These are phyloP conservation scores for Halcyon chelicuti DNA, from an alignment of 2,797 vertebrate species.

Conservation along the genomic window DNA sequence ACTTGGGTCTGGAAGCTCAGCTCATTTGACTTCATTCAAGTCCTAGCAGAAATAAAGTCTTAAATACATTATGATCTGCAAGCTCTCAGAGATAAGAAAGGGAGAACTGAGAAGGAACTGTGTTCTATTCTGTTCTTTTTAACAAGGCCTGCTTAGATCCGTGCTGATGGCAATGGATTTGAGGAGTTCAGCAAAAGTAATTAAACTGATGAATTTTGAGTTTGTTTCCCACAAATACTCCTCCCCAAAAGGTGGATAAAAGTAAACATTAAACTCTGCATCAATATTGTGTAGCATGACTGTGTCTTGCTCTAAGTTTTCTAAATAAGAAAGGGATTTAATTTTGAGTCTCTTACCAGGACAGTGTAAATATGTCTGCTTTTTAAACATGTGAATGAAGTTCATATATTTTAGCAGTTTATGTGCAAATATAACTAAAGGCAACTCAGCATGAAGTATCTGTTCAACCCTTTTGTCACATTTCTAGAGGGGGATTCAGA, in stretches of 20 bases:
- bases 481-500: neutral
- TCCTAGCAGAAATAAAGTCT: neutral
- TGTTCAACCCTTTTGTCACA: neutral
- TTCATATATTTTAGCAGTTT: neutral
- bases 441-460: neutral
- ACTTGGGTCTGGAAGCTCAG: neutral
- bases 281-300: neutral
- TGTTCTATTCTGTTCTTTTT: neutral
- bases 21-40: neutral
- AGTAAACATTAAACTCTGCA: neutral
- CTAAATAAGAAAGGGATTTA: neutral
- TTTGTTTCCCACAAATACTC: neutral
- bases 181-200: neutral
- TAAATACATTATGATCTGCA: neutral
- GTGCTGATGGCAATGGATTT: neutral
- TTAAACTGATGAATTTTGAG: neutral
- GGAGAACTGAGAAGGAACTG: neutral
- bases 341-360: neutral
- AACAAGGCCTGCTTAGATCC: neutral
- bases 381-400: neutral
- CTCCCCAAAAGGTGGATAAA: neutral
- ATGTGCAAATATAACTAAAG: neutral
- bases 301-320: neutral
- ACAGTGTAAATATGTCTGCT: neutral
- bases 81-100: neutral